A percentile compares a stretch with the other conserved stretches of the same genome.
phyloP scores from a whole-genome alignment of 2,888 invertebrate genomes.

The Eilema sororculum region DNA sequence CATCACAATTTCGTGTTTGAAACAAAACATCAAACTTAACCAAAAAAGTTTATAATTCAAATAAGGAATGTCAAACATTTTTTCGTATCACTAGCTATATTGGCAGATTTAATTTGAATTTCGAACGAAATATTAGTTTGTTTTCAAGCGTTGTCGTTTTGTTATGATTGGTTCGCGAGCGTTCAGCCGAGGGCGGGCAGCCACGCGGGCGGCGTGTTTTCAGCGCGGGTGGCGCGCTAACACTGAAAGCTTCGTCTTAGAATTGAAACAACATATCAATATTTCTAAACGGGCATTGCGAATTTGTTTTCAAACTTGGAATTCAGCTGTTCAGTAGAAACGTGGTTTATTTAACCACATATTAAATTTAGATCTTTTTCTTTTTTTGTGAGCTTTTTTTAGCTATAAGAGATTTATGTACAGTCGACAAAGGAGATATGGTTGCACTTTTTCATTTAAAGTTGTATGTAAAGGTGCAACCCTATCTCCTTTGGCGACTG shows the following conservation, averaged over 20 bases:
- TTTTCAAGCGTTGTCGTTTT: conserved; percentile 28
- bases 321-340: not conserved
- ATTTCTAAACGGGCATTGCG: conserved; percentile 33
- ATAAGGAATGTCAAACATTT: conserved; percentile 8
- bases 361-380: not conserved
- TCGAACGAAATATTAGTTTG: not conserved
- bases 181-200: conserved; percentile 26
- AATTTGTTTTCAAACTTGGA: conserved; percentile 38
- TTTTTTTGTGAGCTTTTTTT: no score
- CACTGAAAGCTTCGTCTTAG: conserved; percentile 48
- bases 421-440: no score
- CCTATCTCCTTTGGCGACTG: no score
- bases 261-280: conserved; percentile 45
- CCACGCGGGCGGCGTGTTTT: conserved; percentile 44
- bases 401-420: not conserved
- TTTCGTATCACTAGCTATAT: not conserved
- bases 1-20: conserved; percentile 15
- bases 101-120: not conserved
- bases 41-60: conserved; percentile 3
- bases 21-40: not conserved
- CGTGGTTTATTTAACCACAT: not conserved
- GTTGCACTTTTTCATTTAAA: no score
- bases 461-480: no score
- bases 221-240: conserved; percentile 50
- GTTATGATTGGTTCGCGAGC: conserved; percentile 31